Evolutionary conservation across 2,797 vertebrate genomes (phyloP).

Genomic region (Gorsachius magnificus): DNA sequence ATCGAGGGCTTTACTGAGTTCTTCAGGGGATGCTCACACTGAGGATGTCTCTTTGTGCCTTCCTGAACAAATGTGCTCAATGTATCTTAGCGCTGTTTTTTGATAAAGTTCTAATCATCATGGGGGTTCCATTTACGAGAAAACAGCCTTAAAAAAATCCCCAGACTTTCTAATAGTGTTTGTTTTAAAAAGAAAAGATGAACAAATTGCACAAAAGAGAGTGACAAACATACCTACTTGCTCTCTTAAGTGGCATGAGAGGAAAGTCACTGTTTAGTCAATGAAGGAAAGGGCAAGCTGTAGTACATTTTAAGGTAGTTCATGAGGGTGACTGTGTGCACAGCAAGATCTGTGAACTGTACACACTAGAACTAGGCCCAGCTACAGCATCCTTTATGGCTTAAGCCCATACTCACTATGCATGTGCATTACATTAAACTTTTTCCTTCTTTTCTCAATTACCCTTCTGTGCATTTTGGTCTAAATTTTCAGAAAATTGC

Average conservation of each 20-base stretch:
- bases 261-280: not conserved
- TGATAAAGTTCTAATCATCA: not conserved
- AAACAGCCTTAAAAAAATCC: not conserved
- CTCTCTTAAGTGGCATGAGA: not conserved
- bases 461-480: not conserved
- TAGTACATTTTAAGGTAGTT: not conserved
- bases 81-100: not conserved
- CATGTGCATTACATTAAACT: not conserved
- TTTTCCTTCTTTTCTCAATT: not conserved
- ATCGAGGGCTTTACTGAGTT: not conserved
- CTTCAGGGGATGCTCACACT: fast-evolving
- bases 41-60: not conserved
- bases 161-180: not conserved
- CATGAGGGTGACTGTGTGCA: not conserved
- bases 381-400: not conserved
- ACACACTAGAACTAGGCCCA: not conserved
- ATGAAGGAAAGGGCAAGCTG: not conserved
- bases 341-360: not conserved
- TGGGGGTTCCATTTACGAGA: not conserved
- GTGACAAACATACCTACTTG: not conserved
- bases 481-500: constrained; percentile 17
- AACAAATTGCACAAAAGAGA: not conserved
- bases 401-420: not conserved
- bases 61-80: not conserved
- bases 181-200: not conserved